phyloP scores from a whole-genome alignment of 2,888 invertebrate species.

The Hemistola chrysoprasaria region DNA sequence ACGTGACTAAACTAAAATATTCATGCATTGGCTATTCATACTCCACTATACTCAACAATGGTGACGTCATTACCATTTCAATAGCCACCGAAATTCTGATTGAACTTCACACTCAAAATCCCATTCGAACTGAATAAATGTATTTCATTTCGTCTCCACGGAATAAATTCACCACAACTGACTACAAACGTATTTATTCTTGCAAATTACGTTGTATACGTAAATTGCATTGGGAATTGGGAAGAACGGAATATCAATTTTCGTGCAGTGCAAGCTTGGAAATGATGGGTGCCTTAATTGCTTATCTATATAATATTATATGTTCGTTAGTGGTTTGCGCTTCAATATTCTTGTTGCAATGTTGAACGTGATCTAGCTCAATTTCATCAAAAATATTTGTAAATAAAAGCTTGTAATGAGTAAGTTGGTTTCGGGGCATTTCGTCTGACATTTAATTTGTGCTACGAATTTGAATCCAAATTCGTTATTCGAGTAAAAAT shows the following conservation, averaged over 20 bases:
- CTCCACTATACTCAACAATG: neutral
- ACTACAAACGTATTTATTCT: conserved; percentile 12
- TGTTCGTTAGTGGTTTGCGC: no score
- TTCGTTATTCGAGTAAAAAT: no score
- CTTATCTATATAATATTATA: no score
- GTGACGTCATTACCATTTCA: conserved; percentile 8
- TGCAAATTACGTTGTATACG: conserved; percentile 16
- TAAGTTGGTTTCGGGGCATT: no score
- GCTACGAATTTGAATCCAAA: no score
- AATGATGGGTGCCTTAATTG: no score
- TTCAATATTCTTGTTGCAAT: no score
- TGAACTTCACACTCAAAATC: conserved; percentile 3
- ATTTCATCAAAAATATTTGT: no score
- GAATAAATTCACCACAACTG: conserved; percentile 9
- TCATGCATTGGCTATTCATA: neutral
- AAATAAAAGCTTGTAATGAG: no score
- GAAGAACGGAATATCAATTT: neutral
- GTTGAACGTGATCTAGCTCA: no score
- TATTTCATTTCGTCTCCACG: conserved; percentile 1
- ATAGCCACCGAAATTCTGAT: conserved; percentile 5
- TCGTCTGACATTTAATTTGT: no score
- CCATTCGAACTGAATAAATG: conserved; percentile 4
- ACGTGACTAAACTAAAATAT: neutral
- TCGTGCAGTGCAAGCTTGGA: no score
- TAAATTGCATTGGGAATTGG: conserved; percentile 18